A percentile compares a stretch with the other conserved stretches of the same genome.
Evolutionary conservation across 35 echinoderm and acorn worm genomes (phyloP).

Genomic region (Stichopus chloronotus): DNA sequence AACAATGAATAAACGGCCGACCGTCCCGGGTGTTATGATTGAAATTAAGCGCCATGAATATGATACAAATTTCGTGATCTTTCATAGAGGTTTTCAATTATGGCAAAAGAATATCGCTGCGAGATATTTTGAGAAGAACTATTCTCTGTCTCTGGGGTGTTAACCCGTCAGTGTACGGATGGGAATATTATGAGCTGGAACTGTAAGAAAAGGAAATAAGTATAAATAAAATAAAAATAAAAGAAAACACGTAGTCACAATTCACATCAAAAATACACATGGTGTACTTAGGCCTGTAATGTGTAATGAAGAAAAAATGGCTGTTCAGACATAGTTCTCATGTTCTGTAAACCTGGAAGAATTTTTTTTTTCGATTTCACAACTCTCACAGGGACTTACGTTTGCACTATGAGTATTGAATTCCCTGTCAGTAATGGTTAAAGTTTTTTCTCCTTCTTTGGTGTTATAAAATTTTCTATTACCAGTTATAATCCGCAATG

Average conservation of each 20-base stretch:
- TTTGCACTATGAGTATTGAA: conserved; percentile 13
- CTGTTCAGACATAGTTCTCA: no score
- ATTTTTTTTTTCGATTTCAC: background rate
- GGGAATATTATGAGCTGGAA: background rate
- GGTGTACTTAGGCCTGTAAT: no score
- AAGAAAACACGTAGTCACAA: no score
- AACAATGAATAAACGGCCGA: background rate
- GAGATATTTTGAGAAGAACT: conserved; percentile 37
- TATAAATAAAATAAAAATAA: no score
- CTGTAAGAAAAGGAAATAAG: no score
- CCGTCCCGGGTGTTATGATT: background rate
- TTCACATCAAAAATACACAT: no score
- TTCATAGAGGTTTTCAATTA: conserved; percentile 16
- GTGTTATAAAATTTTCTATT: conserved; percentile 8
- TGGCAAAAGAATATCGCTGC: background rate
- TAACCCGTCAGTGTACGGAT: background rate
- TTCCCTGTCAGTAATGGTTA: conserved; percentile 24
- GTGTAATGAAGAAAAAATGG: no score
- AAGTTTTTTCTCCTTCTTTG: background rate
- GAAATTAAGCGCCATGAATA: conserved; percentile 34
- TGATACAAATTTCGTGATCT: conserved; percentile 45
- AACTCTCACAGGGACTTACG: conserved; percentile 38
- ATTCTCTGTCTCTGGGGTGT: background rate
- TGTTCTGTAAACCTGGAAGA: no score
- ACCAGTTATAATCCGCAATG: background rate